Percentiles rank a stretch among this genome's conserved stretches.
phyloP scores from a whole-genome alignment of 1,140 invertebrate species.

The Musca vetustissima region DNA sequence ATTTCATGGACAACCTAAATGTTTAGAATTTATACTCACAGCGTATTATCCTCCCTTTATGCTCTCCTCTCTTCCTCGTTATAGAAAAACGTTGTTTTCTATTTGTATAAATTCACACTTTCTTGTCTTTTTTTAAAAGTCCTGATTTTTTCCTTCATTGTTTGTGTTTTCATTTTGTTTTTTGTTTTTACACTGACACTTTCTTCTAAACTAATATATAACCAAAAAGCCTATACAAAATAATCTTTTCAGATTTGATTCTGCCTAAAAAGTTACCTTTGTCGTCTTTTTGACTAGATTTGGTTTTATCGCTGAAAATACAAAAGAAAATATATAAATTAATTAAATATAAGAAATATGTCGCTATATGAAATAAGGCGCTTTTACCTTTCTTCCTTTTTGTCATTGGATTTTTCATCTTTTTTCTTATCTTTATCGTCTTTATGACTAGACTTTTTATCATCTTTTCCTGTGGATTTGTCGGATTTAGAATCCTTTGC shows the following conservation, averaged over 20 bases:
- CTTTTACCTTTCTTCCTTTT: constrained; percentile 39
- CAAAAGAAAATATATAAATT: constrained; percentile 8
- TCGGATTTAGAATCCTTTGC: constrained; percentile 36
- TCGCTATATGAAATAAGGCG: neutral
- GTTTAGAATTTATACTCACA: too few relatives aligned
- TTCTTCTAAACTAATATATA: neutral
- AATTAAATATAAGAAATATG: constrained; percentile 10
- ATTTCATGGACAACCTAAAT: too few relatives aligned
- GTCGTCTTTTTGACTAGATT: constrained; percentile 43
- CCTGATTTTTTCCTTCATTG: neutral
- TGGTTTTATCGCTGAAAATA: constrained; percentile 14
- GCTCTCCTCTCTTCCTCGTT: constrained; percentile 31
- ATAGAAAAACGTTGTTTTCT: neutral
- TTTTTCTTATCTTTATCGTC: constrained; percentile 47
- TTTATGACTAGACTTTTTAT: constrained; percentile 40
- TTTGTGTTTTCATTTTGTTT: neutral
- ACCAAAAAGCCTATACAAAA: neutral
- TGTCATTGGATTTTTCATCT: constrained; percentile 47
- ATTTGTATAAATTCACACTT: constrained; percentile 52
- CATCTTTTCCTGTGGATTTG: constrained; percentile 38
- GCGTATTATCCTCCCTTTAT: too few relatives aligned
- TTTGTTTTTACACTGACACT: neutral
- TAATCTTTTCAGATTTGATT: neutral
- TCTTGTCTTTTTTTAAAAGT: constrained; percentile 33
- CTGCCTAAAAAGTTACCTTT: constrained; percentile 48